phyloP scores from a whole-genome alignment of 1,140 invertebrate species.

The Trachelipus rathkii region DNA sequence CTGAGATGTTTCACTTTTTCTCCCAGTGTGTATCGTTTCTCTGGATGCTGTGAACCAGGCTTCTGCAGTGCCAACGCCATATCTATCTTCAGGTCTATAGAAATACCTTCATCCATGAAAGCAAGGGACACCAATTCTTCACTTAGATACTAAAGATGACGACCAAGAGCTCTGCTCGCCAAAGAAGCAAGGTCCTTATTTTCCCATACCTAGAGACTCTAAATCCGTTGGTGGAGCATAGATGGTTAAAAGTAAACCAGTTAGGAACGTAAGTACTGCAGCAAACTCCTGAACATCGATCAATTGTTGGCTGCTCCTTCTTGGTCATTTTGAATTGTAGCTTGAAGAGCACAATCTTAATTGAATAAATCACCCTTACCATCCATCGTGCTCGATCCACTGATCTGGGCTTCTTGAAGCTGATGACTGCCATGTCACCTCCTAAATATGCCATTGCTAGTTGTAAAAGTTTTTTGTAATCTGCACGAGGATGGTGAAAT shows the following conservation, averaged over 20 bases:
- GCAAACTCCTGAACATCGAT: neutral
- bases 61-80: too few species aligned
- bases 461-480: conserved; percentile 10
- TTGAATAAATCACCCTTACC: too few species aligned
- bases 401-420: neutral
- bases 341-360: too few species aligned
- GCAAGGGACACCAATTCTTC: too few species aligned
- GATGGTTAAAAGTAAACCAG: conserved; percentile 9
- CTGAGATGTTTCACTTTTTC: too few species aligned
- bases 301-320: conserved; percentile 3
- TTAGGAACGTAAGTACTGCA: neutral
- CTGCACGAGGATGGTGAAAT: conserved; percentile 8
- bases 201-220: conserved; percentile 5
- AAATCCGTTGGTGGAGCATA: neutral
- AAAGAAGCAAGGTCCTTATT: conserved; percentile 1
- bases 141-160: too few species aligned
- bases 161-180: too few species aligned
- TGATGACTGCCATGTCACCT: conserved; percentile 2
- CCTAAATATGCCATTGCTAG: too few species aligned
- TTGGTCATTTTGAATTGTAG: conserved; percentile 6
- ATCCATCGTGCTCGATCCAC: too few species aligned
- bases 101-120: too few species aligned
- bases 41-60: too few species aligned
- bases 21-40: too few species aligned
- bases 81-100: conserved; percentile 4